These are phyloP conservation scores for Psettodes erumei DNA, from an alignment of 2,113 vertebrate genomes.

Conservation along the genomic window DNA sequence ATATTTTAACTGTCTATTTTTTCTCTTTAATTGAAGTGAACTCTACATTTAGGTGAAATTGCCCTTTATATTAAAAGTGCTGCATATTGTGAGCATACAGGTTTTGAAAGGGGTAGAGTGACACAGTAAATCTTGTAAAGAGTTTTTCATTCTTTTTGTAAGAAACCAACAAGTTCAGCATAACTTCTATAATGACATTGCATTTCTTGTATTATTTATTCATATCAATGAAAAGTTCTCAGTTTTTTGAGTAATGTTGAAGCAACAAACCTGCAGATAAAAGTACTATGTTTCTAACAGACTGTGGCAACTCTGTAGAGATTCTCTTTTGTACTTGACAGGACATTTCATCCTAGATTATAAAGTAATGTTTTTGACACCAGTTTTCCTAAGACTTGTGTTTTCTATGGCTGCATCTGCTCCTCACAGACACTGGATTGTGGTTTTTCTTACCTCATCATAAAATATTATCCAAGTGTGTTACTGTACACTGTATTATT, in stretches of 20 bases:
- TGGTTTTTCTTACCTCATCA: not conserved
- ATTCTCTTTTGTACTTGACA: constrained; percentile 93
- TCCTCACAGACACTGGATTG: not conserved
- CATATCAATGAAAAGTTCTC: constrained; percentile 79
- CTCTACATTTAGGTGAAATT: constrained; percentile 85
- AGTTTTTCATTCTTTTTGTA: constrained; percentile 72
- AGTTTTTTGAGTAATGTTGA: constrained; percentile 78
- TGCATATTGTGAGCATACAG: constrained; percentile 89
- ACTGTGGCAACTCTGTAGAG: constrained; percentile 89
- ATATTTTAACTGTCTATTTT: constrained; percentile 66
- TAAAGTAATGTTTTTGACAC: constrained; percentile 93
- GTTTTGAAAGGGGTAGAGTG: constrained; percentile 75
- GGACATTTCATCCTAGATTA: constrained; percentile 91
- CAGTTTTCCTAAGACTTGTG: constrained; percentile 82
- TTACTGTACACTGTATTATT: not conserved
- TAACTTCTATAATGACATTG: constrained; percentile 79
- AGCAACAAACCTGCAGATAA: constrained; percentile 60
- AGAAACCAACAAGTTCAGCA: constrained; percentile 76
- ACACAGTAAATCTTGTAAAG: constrained; percentile 73
- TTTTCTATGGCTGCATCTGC: constrained; percentile 59
- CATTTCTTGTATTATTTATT: constrained; percentile 89
- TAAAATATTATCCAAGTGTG: not conserved
- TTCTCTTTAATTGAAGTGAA: constrained; percentile 73
- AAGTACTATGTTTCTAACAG: constrained; percentile 91
- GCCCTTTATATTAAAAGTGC: constrained; percentile 86